Evolutionary conservation across 2,797 vertebrate genomes (phyloP), one percentile per base, ranked within the genome.

Genomic region (Leptoclinus maculatus): DNA sequence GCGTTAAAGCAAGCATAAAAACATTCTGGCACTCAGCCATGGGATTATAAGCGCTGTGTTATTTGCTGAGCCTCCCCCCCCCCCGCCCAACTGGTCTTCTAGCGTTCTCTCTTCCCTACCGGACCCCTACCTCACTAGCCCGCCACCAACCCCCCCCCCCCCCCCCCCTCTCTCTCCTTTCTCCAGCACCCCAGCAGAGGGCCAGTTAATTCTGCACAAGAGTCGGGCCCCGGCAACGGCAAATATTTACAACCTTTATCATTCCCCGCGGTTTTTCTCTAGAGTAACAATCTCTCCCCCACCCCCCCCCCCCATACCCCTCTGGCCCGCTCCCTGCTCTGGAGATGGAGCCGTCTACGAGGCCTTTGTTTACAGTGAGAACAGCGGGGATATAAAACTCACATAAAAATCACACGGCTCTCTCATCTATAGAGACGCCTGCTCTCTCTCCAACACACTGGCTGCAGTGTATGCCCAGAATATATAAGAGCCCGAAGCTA

Each of bases 1-100:
- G 93, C 91, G 92, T 94, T 95, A 95, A 95, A 95, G 94, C 94
- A 93, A 94, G 94, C 95, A 95, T 93, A 94, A 95, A 95, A 95
- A 95, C 92, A 93, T 94, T 87, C 93, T 95, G 95, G 95, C 95
- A 91, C 92, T 89, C 76, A 65, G 93, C 95, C 94, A 95, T 78
- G 83, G 92, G 94, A 95, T 95, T 95, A 95, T 93, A 92, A 93
- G 87, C 80, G 71, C 87, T 74, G 85, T 92, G 92, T 93, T 95
- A 93, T 94, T 95, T 94, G 93, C 90, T 76, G 74, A 93, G 76
- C 70, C 64, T 53, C 83, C 82, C 73, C 58, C 47, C 16, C 36
- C 70, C 38, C 62, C 63, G 3, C 76, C 69, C 71, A 39, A 80
- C 80, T 69, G 70, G 77, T 84, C 83, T 79, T 81, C 73, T 41